Conservation (phyloP, 2,888 invertebrate species). For the Ophraella communa region DNA sequence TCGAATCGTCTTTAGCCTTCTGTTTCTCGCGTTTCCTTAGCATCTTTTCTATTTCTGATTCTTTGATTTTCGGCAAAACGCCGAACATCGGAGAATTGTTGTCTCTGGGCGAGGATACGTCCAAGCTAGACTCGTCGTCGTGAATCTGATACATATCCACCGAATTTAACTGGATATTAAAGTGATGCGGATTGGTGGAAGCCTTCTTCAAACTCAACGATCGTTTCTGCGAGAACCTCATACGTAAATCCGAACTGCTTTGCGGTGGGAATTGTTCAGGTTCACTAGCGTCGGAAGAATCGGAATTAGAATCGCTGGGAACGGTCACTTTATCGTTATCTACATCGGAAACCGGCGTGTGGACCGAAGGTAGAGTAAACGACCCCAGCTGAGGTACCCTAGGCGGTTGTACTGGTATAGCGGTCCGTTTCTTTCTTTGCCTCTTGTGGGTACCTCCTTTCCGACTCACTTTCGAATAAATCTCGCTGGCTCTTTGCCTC, state of each 20-base stretch:
- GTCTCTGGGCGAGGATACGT: slow-evolving; percentile 71
- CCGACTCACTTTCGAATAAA: slow-evolving; percentile 70
- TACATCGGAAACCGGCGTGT: slow-evolving; percentile 52
- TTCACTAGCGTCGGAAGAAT: slow-evolving; percentile 57
- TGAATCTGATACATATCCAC: slow-evolving; percentile 60
- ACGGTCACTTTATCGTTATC: slow-evolving; percentile 53
- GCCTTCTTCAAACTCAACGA: slow-evolving; percentile 60
- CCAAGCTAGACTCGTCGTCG: slow-evolving; percentile 72
- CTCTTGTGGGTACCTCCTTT: slow-evolving; percentile 74
- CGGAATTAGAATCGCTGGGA: slow-evolving; percentile 58
- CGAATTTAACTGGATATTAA: slow-evolving; percentile 57
- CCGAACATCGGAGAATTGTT: slow-evolving; percentile 67
- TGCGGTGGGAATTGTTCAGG: slow-evolving; percentile 50
- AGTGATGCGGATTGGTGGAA: slow-evolving; percentile 65
- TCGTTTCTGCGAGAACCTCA: slow-evolving; percentile 57
- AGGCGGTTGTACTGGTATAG: slow-evolving; percentile 86
- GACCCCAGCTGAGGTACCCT: slow-evolving; percentile 58
- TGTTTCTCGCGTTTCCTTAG: slow-evolving; percentile 71
- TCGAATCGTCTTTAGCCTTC: slow-evolving; percentile 75
- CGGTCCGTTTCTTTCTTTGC: slow-evolving; percentile 75
- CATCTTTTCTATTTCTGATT: slow-evolving; percentile 66
- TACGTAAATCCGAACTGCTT: slow-evolving; percentile 51
- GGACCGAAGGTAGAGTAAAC: slow-evolving; percentile 55
- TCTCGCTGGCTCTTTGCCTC: slow-evolving; percentile 67
- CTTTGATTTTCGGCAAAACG: slow-evolving; percentile 63